Evolutionary conservation across 2,888 invertebrate species (phyloP), one percentile per base, ranked within the genome.

Genomic region (Isotomurus palustris): DNA sequence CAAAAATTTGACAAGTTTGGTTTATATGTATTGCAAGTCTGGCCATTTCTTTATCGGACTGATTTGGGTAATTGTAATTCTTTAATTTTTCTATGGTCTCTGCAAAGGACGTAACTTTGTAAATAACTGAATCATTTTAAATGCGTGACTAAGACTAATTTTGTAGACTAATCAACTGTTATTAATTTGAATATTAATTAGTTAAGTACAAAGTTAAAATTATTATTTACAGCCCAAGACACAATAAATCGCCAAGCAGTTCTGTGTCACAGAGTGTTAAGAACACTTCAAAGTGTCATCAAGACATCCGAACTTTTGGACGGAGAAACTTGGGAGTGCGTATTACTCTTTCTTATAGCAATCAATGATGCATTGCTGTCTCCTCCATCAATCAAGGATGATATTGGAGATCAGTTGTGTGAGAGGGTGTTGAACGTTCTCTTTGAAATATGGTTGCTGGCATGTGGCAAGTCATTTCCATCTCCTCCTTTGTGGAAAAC

Each of bases 401-500:
- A 93, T 73, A 91, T 92, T n/a, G 91, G 91, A 0, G 94, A 94
- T 75, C 93, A 95, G 74, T 79, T 96, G 43, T 93, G 94, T 74
- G 93, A 95, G 75, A 80, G 96, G 32, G 92, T 96, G 51, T 80
- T 96, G 4, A 91, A 91, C 68, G 95, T 95, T 32, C 81, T 96
- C 53, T 90, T 96, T 76, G 92, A 95, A 78, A 85, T 91, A 52
- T 88, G 88, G 88, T 74, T 88, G 51, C 77, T 86, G 47, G 85
- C 87, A 2, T 88, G 87, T 72, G 80, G 82, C 51, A 81, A 82
- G 64, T 92, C 90, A 74, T 96, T 96, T 78, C 96, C 96, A 1
- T 87, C 93, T 3, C 96, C 96, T 5, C 89, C 93, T 1, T 78
- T 95, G 67, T 96, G 95, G 95, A 91, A 93, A 75, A 95, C 95